phyloP scores from a whole-genome alignment of 1,140 invertebrate species.

The Cylas formicarius region DNA sequence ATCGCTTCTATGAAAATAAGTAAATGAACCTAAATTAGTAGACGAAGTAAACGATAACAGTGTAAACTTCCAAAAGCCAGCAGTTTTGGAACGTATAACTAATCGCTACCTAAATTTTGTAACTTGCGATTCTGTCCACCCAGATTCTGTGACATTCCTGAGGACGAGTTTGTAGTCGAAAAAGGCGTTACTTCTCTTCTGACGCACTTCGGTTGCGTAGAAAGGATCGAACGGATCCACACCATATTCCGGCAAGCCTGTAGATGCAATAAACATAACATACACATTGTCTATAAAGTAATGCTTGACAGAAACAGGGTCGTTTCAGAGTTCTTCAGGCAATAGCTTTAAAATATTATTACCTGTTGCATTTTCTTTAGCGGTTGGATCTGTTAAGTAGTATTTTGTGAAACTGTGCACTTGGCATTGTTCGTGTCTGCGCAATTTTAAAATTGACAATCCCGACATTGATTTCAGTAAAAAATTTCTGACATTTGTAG shows the following conservation, averaged over 20 bases:
- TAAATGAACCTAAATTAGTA: slow-evolving; percentile 1
- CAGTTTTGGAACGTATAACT: background rate
- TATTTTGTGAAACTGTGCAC: too few species aligned
- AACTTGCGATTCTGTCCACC: slow-evolving; percentile 68
- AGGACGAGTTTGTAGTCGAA: slow-evolving; percentile 64
- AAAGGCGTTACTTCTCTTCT: slow-evolving; percentile 52
- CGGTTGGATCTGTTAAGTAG: too few species aligned
- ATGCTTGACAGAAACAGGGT: too few species aligned
- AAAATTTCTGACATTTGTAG: too few species aligned
- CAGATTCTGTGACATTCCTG: slow-evolving; percentile 63
- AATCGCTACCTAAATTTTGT: slow-evolving; percentile 58
- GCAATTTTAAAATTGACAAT: too few species aligned
- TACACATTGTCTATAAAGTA: too few species aligned
- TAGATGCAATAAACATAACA: slow-evolving; percentile 19
- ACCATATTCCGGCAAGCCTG: slow-evolving; percentile 63
- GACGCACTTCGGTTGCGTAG: slow-evolving; percentile 57
- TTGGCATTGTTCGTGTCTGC: too few species aligned
- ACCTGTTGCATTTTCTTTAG: background rate
- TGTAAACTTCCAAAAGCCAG: background rate
- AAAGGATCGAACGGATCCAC: slow-evolving; percentile 72
- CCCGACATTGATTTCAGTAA: too few species aligned
- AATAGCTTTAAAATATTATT: too few species aligned
- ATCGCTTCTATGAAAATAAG: slow-evolving; percentile 53
- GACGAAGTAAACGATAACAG: slow-evolving; percentile 1
- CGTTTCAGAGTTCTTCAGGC: too few species aligned